Conservation (phyloP, 1,140 invertebrate species). For the Drosophila eugracilis region DNA sequence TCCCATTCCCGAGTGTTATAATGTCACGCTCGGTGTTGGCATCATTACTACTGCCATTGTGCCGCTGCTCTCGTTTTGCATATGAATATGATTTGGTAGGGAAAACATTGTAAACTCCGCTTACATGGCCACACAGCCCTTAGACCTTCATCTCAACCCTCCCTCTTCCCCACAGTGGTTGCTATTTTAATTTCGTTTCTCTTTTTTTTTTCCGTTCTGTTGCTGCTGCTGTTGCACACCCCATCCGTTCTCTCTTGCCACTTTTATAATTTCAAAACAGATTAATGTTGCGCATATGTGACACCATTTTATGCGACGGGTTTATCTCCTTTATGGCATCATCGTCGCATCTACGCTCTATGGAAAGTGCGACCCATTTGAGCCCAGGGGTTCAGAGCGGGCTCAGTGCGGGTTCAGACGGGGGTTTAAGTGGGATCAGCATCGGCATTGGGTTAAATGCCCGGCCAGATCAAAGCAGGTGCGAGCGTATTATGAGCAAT, state of each 20-base stretch:
- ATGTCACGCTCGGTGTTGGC: constrained; percentile 77
- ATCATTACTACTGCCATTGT: constrained; percentile 75
- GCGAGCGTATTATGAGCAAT: constrained; percentile 53
- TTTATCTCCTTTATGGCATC: constrained; percentile 81
- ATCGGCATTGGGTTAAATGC: constrained; percentile 48
- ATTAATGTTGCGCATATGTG: constrained; percentile 85
- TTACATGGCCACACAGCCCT: constrained; percentile 61
- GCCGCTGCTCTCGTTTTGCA: constrained; percentile 65
- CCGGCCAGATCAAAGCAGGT: constrained; percentile 60
- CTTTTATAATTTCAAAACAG: constrained; percentile 82
- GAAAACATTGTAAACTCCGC: constrained; percentile 74
- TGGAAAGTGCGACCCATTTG: constrained; percentile 25
- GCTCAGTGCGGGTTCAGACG: constrained; percentile 25
- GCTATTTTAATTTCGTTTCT: constrained; percentile 78
- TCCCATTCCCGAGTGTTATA: constrained; percentile 41
- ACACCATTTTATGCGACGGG: constrained; percentile 82
- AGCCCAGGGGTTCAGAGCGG: constrained; percentile 27
- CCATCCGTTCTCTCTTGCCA: constrained; percentile 58
- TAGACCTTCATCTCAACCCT: constrained; percentile 3
- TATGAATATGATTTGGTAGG: constrained; percentile 78
- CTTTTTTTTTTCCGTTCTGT: too few species aligned
- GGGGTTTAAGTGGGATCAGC: constrained; percentile 66
- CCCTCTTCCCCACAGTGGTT: too few species aligned
- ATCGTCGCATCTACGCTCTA: constrained; percentile 47
- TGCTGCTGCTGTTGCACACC: too few species aligned